These are phyloP conservation scores for Actenoides hombroni DNA, from an alignment of 2,113 vertebrate genomes.

Conservation along the genomic window DNA sequence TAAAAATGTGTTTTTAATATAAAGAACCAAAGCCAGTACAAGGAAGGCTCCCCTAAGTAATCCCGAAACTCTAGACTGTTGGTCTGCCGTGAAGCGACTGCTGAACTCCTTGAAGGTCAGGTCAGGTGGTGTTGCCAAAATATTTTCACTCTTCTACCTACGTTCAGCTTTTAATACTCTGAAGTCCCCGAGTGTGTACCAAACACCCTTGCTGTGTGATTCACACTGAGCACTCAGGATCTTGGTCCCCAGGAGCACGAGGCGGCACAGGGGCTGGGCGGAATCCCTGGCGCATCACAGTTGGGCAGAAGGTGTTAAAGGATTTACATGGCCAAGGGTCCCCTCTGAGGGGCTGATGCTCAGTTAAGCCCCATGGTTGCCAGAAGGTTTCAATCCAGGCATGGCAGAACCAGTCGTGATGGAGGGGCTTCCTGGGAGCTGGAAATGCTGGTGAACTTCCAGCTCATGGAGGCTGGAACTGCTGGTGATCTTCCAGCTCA, in stretches of 20 bases:
- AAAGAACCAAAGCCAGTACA: background rate
- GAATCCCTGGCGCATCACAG: background rate
- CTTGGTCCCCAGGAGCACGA: fast-evolving
- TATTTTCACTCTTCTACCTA: background rate
- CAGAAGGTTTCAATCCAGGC: background rate
- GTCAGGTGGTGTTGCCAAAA: background rate
- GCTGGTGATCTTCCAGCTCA: background rate
- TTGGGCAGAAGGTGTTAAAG: background rate
- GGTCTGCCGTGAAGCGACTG: background rate
- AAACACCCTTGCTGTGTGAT: background rate
- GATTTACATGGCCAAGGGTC: background rate
- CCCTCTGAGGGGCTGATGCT: background rate
- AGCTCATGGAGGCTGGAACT: background rate
- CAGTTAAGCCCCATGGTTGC: no score
- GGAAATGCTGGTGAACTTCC: background rate
- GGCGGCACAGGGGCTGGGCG: background rate
- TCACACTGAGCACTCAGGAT: no score
- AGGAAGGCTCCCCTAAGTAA: background rate
- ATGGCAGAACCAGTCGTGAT: background rate
- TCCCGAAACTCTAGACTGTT: background rate
- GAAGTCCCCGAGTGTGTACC: fast-evolving
- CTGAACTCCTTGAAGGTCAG: background rate
- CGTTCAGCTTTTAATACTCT: background rate
- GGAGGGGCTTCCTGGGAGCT: background rate
- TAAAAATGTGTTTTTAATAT: background rate